Evolutionary conservation across 2,797 vertebrate genomes (phyloP).

Genomic region (Semotilus atromaculatus): DNA sequence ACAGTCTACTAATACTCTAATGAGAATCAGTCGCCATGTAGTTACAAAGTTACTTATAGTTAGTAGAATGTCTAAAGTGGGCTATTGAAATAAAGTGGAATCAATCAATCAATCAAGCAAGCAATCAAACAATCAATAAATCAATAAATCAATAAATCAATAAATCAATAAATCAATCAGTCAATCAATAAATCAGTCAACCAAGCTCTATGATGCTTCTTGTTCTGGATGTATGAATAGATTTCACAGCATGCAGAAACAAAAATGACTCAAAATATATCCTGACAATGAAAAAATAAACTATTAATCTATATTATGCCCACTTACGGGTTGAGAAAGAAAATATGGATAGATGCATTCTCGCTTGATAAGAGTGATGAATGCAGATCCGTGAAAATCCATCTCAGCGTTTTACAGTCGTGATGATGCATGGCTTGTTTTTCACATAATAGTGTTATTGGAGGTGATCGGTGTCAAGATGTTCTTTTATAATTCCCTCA

Average conservation of each 20-base stretch:
- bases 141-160: not conserved
- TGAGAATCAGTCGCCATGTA: too few species aligned
- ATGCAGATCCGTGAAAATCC: slow-evolving; percentile 20
- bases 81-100: too few species aligned
- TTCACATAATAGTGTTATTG: slow-evolving; percentile 17
- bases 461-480: slow-evolving; percentile 35
- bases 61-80: too few species aligned
- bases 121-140: too few species aligned
- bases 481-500: slow-evolving; percentile 28
- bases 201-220: not conserved
- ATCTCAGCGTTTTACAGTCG: slow-evolving; percentile 19
- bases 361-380: slow-evolving; percentile 41
- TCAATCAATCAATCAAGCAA: too few species aligned
- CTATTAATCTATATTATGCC: slow-evolving; percentile 28
- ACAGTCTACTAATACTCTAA: too few species aligned
- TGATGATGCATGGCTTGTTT: slow-evolving; percentile 26
- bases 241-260: not conserved
- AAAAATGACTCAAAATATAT: not conserved
- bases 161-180: not conserved
- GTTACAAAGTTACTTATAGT: too few species aligned
- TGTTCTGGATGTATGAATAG: not conserved
- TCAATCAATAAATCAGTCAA: not conserved
- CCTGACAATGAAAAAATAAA: not conserved
- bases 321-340: not conserved
- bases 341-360: not conserved